Conservation (phyloP, 2,888 invertebrate genomes). For the Drymonia ruficornis region DNA sequence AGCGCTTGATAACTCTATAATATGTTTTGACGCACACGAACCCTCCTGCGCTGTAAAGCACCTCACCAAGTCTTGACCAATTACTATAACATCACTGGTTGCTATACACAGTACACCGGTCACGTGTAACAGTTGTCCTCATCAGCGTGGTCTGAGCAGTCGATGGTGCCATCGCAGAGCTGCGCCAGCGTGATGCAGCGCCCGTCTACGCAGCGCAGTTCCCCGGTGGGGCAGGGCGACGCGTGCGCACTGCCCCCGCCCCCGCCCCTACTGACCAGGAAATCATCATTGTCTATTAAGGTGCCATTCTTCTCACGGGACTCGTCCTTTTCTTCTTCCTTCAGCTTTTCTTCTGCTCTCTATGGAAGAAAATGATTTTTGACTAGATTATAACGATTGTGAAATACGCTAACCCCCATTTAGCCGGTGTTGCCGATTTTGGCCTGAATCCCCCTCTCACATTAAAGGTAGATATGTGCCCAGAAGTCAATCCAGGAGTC, state of each 20-base stretch:
- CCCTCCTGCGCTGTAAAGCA: background rate
- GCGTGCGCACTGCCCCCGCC: slow-evolving; percentile 63
- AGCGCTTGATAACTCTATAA: no score
- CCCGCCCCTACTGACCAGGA: slow-evolving; percentile 11
- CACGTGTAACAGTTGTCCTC: slow-evolving; percentile 86
- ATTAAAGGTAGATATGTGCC: no score
- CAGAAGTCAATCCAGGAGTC: no score
- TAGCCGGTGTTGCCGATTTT: no score
- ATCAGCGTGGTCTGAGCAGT: slow-evolving; percentile 87
- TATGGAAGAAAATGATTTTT: background rate
- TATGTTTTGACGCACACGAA: background rate
- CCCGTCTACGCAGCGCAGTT: slow-evolving; percentile 87
- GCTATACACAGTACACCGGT: slow-evolving; percentile 15
- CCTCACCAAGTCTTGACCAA: background rate
- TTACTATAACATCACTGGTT: background rate
- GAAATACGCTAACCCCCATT: no score
- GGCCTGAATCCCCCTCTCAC: no score
- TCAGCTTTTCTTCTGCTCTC: background rate
- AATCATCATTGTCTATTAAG: slow-evolving; percentile 40
- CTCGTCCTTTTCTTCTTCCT: slow-evolving; percentile 9
- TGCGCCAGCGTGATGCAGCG: slow-evolving; percentile 86
- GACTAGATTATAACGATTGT: no score
- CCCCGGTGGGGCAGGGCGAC: slow-evolving; percentile 81
- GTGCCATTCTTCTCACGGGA: slow-evolving; percentile 23
- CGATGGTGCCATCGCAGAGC: slow-evolving; percentile 85